phyloP scores from a whole-genome alignment of 2,113 vertebrate genomes.

The Stegostoma tigrinum region DNA sequence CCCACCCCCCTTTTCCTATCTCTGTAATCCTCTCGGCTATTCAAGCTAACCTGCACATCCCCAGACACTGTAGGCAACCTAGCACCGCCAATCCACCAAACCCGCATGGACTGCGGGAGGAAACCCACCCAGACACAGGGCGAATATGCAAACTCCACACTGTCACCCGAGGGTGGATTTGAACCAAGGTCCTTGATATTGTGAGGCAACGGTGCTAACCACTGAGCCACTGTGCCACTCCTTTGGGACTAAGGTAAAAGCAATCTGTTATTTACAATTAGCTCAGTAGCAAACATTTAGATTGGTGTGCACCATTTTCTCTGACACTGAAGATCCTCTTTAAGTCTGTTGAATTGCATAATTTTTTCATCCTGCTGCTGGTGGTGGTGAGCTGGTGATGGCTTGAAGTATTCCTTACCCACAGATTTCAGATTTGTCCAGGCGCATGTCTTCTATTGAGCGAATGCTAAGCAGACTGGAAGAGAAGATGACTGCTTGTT shows the following conservation, averaged over 20 bases:
- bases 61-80: too few species aligned
- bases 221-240: background rate
- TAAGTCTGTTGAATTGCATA: background rate
- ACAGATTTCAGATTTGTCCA: slow-evolving; percentile 70
- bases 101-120: too few species aligned
- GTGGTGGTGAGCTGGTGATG: slow-evolving; percentile 7
- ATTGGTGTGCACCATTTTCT: background rate
- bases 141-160: too few species aligned
- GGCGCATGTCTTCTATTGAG: slow-evolving; percentile 66
- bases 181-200: too few species aligned
- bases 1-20: too few species aligned
- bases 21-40: too few species aligned
- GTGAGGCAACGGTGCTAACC: too few species aligned
- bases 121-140: too few species aligned
- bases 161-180: too few species aligned
- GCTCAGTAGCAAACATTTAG: background rate
- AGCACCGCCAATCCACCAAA: too few species aligned
- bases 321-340: background rate
- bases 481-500: slow-evolving; percentile 58
- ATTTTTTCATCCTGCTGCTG: background rate
- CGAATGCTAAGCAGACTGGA: slow-evolving; percentile 65
- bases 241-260: background rate
- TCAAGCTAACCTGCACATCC: too few species aligned
- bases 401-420: slow-evolving; percentile 31
- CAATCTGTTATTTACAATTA: background rate